Base-by-base conservation (phyloP, 2,888 invertebrate genomes). In the Pterostichus niger region DNA sequence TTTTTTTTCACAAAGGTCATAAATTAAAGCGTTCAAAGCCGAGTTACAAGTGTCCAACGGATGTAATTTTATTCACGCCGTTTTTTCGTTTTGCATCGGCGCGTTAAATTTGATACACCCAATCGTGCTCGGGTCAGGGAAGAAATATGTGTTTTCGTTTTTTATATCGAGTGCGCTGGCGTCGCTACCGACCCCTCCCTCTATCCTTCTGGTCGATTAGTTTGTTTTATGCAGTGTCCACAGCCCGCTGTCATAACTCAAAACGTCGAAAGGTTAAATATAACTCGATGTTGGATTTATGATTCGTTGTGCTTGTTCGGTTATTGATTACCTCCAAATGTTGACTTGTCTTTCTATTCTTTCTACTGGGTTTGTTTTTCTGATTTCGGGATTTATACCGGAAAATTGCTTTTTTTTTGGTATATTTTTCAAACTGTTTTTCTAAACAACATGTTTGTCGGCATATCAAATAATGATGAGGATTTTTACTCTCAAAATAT, bases 31-130 rank as follows among this genome's bases (percentile, higher is more conserved):
- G 54, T 33, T 79, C 68, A 68, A 79, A 79, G 68, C 68, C 61
- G 49, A 31, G 68, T 68, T 79, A 68, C 68, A 79, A 79, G 79
- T 68, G 68, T 68, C 61, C 78, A 78, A 61, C 61, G 61, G 59
- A 46, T 56, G 78, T 78, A 79, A 79, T 79, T 79, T 79, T 68
- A 79, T 79, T 79, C 68, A 46, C 33, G 13, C 35, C 13, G 31
- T 68, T 64, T 46, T 64, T 64, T 61, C 33, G 49, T 49, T 79
- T 79, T 79, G 68, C 40, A 68, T 49, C 49, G 17, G 44, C 49
- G 64, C 52, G 49, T 64, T 79, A 68, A 79, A 79, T 79, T 79
- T 79, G 79, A 79, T 79, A 64, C 68, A 79, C 59, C 35, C 79
- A 46, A 64, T 52, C 75, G 52, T 40, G 40, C 17, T 24, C 6